These are phyloP conservation scores for Andrena praecox DNA, from an alignment of 2,888 invertebrate genomes.

Conservation along the genomic window DNA sequence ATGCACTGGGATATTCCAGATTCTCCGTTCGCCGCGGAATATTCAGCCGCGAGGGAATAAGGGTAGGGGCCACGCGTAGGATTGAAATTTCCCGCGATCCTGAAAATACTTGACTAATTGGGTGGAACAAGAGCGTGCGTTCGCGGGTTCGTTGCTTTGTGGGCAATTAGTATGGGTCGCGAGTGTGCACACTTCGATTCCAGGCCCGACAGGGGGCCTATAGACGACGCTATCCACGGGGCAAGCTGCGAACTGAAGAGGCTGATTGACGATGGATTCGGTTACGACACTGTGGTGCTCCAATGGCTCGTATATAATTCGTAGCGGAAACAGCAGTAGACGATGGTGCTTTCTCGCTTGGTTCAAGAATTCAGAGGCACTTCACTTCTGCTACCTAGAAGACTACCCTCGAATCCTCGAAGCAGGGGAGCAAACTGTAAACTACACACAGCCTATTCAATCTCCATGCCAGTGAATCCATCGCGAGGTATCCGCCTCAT, in stretches of 20 bases:
- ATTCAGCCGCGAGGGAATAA: neutral
- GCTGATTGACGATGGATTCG: conserved; percentile 30
- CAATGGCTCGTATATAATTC: conserved; percentile 13
- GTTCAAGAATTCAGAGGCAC: no score
- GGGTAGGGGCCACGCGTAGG: neutral
- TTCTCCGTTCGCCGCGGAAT: conserved; percentile 24
- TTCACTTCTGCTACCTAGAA: no score
- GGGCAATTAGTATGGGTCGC: conserved; percentile 19
- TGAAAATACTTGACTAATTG: conserved; percentile 61
- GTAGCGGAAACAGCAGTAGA: neutral
- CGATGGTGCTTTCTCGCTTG: neutral
- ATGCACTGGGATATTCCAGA: conserved; percentile 53
- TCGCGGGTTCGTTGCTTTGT: neutral
- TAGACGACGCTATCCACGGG: neutral
- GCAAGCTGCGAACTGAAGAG: neutral
- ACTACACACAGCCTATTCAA: neutral
- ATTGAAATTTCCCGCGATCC: conserved; percentile 45
- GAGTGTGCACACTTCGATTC: neutral
- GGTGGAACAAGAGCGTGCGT: conserved; percentile 27
- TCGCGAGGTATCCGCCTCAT: neutral
- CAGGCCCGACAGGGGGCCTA: neutral
- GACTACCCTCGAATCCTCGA: no score
- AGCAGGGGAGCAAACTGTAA: no score
- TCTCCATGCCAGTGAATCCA: neutral
- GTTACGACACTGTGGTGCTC: conserved; percentile 13